Evolutionary conservation across 2,113 vertebrate species (phyloP).

Genomic region (Mesembrinibis cayennensis): DNA sequence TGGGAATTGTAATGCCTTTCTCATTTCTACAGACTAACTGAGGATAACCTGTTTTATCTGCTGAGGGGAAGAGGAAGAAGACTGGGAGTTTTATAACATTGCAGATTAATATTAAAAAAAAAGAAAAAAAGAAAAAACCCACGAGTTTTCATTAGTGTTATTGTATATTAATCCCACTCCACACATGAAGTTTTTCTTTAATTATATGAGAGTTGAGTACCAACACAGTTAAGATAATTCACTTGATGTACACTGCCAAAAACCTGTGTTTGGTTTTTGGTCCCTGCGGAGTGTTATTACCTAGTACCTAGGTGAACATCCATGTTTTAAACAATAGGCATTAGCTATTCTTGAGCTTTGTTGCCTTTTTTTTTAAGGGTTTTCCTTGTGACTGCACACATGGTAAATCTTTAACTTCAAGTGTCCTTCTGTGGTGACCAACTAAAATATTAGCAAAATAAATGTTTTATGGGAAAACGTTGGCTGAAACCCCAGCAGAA

Average conservation of each 20-base stretch:
- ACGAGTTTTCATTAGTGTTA: background rate
- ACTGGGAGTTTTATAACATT: background rate
- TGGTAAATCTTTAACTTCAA: constrained; percentile 84
- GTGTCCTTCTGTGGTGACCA: constrained; percentile 85
- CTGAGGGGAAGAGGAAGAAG: background rate
- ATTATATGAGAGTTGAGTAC: constrained; percentile 40
- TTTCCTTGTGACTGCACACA: constrained; percentile 72
- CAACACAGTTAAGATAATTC: constrained; percentile 40
- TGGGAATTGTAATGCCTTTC: background rate
- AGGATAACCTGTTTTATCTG: constrained; percentile 1
- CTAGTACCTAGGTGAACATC: constrained; percentile 46
- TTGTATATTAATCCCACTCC: constrained; percentile 12
- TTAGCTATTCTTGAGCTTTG: constrained; percentile 34
- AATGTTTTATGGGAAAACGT: constrained; percentile 87
- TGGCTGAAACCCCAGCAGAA: constrained; percentile 82
- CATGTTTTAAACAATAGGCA: constrained; percentile 48
- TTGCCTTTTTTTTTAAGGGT: background rate
- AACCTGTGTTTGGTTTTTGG: constrained; percentile 31
- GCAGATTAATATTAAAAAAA: background rate
- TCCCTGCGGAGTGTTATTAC: constrained; percentile 29
- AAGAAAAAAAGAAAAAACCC: background rate
- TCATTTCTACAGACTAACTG: background rate
- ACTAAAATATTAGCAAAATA: constrained; percentile 87
- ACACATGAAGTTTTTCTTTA: constrained; percentile 27
- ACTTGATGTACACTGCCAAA: constrained; percentile 47